These are phyloP conservation scores for Brachionus paranguensis DNA, from an alignment of 1,140 invertebrate genomes.

Conservation along the genomic window DNA sequence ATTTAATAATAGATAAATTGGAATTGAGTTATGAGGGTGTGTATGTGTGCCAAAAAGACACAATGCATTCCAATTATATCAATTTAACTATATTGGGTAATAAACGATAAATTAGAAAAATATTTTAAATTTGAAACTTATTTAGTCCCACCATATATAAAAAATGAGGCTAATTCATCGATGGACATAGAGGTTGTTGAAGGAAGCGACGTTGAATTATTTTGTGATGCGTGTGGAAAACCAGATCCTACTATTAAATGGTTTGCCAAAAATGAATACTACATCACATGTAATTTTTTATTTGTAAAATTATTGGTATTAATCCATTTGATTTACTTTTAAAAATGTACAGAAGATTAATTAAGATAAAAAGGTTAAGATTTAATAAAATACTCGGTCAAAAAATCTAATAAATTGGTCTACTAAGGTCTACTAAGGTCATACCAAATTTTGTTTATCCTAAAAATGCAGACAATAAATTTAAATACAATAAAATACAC, in stretches of 20 bases:
- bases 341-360: neutral
- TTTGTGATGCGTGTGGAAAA: slow-evolving; percentile 17
- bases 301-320: neutral
- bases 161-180: neutral
- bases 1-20: neutral
- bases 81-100: slow-evolving; percentile 27
- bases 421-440: too few relatives aligned
- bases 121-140: neutral
- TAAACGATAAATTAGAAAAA: neutral
- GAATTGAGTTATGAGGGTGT: neutral
- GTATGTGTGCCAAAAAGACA: slow-evolving; percentile 23
- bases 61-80: neutral
- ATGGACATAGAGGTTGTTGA: neutral
- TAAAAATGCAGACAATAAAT: too few relatives aligned
- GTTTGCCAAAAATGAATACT: slow-evolving; percentile 6
- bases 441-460: too few relatives aligned
- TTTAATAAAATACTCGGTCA: too few relatives aligned
- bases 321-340: neutral
- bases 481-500: too few relatives aligned
- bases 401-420: too few relatives aligned
- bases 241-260: slow-evolving; percentile 10
- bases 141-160: slow-evolving; percentile 29
- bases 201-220: neutral
- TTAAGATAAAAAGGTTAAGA: too few relatives aligned
- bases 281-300: neutral